These are phyloP conservation scores for Chionodraco myersi DNA, from an alignment of 2,113 vertebrate genomes.

Conservation along the genomic window DNA sequence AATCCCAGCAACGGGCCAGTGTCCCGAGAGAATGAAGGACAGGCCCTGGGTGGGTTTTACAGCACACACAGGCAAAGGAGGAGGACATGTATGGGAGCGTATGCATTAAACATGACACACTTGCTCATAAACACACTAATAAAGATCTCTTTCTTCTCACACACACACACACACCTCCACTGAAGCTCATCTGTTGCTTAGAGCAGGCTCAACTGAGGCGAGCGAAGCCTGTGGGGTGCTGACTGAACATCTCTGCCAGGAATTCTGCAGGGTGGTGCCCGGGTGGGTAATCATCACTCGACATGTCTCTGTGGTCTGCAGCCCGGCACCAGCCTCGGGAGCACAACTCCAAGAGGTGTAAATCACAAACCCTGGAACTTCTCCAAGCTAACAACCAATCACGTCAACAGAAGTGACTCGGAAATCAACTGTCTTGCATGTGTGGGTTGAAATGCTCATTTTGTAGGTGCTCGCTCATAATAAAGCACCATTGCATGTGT, in stretches of 20 bases:
- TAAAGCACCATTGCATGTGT: not conserved
- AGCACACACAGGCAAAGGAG: constrained; percentile 46
- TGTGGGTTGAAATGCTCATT: constrained; percentile 13
- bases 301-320: constrained; percentile 55
- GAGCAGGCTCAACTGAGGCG: constrained; percentile 35
- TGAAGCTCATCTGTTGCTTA: constrained; percentile 50
- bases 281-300: constrained; percentile 69
- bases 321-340: constrained; percentile 23
- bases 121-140: constrained; percentile 51
- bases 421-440: constrained; percentile 31
- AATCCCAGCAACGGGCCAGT: constrained; percentile 82
- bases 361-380: constrained; percentile 46
- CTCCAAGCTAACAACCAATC: constrained; percentile 44
- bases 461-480: constrained; percentile 30
- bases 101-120: constrained; percentile 64
- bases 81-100: constrained; percentile 10
- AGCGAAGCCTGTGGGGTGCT: constrained; percentile 49
- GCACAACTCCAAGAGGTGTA: constrained; percentile 46
- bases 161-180: constrained; percentile 53
- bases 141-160: constrained; percentile 59
- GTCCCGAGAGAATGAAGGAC: constrained; percentile 79
- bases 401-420: constrained; percentile 34
- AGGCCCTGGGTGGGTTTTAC: constrained; percentile 61
- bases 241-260: constrained; percentile 62
- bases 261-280: constrained; percentile 65